These are phyloP conservation scores for Myrmecophaga tridactyla DNA, from an alignment of 2,113 vertebrate genomes.

Conservation along the genomic window DNA sequence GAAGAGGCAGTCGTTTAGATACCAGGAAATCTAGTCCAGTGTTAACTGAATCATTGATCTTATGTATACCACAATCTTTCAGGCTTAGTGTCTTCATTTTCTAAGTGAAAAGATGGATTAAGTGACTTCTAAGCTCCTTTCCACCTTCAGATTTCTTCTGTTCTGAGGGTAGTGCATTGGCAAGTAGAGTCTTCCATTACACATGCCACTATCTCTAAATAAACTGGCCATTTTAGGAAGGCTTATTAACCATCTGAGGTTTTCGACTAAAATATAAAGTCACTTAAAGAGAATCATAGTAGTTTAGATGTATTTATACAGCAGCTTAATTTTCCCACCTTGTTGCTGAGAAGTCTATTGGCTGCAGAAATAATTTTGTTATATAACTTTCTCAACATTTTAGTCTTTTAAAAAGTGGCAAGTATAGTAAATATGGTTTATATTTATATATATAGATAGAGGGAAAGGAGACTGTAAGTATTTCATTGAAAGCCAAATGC, in stretches of 20 bases:
- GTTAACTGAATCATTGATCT: too few species aligned
- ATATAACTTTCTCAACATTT: not conserved
- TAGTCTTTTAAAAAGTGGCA: not conserved
- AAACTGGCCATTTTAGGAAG: not conserved
- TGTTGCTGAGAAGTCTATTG: too few species aligned
- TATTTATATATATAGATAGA: not conserved
- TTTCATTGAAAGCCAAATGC: not conserved
- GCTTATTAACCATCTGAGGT: not conserved
- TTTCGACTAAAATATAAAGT: not conserved
- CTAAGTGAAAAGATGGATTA: not conserved
- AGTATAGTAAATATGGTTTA: too few species aligned
- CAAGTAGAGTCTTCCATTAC: too few species aligned
- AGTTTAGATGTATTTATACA: not conserved
- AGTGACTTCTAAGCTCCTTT: not conserved
- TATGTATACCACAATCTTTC: not conserved
- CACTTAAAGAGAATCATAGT: not conserved
- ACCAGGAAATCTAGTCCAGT: accelerated
- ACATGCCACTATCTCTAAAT: accelerated
- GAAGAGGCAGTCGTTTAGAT: not conserved
- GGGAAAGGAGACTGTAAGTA: not conserved
- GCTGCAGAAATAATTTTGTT: not conserved
- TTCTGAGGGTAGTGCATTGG: not conserved
- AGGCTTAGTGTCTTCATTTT: not conserved
- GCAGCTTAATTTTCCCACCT: too few species aligned
- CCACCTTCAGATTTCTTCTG: too few species aligned